These are phyloP conservation scores for Chaetura pelagica DNA, from an alignment of 2,113 vertebrate genomes.

Conservation along the genomic window DNA sequence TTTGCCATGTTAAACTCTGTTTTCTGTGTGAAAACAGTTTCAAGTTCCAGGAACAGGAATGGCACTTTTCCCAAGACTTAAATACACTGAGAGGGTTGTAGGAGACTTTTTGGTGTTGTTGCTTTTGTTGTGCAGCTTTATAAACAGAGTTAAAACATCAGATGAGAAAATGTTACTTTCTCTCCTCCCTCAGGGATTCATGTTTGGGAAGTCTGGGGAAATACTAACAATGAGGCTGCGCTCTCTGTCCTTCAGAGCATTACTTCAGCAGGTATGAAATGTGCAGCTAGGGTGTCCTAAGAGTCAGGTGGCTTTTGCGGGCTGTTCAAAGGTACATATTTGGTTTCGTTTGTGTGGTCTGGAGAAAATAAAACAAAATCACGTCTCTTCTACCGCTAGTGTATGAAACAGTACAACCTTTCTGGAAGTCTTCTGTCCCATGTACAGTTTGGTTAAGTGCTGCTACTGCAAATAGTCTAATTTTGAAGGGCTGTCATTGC, in stretches of 20 bases:
- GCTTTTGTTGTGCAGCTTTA: background rate
- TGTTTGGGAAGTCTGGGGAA: slow-evolving; percentile 81
- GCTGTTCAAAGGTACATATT: background rate
- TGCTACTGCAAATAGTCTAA: background rate
- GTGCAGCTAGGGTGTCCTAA: background rate
- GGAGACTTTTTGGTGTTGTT: background rate
- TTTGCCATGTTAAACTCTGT: background rate
- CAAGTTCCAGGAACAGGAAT: background rate
- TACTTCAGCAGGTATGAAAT: slow-evolving; percentile 77
- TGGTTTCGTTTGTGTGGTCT: background rate
- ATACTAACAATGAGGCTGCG: slow-evolving; percentile 74
- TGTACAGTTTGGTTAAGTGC: background rate
- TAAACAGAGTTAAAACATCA: background rate
- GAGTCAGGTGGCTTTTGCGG: background rate
- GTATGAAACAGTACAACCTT: background rate
- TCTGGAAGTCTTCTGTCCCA: background rate
- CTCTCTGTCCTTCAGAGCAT: slow-evolving; percentile 73
- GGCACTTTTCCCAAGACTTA: background rate
- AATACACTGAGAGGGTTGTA: background rate
- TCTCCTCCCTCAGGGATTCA: slow-evolving; percentile 69
- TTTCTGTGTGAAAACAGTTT: background rate
- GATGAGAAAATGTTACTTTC: background rate
- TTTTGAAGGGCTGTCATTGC: background rate
- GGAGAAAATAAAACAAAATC: background rate
- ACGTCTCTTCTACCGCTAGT: background rate